Conservation (phyloP, 2,888 invertebrate species). For the Lasioglossum villosulum region DNA sequence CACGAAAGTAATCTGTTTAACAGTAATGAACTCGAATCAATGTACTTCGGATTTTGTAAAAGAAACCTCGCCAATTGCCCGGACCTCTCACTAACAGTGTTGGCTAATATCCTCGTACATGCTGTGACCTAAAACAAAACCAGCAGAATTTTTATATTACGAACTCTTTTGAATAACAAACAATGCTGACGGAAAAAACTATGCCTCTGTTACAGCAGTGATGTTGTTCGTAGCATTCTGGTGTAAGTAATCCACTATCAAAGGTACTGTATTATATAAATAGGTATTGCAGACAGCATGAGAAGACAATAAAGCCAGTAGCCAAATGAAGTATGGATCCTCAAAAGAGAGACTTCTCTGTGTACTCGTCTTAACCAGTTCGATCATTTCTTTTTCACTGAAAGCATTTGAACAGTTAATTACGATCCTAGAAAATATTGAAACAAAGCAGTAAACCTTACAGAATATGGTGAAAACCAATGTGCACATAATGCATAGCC, state of each 20-base stretch:
- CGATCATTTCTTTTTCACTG: constrained; percentile 74
- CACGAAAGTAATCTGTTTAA: constrained; percentile 73
- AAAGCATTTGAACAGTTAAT: constrained; percentile 43
- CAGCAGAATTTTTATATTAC: background rate
- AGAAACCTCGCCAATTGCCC: constrained; percentile 72
- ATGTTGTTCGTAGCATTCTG: constrained; percentile 48
- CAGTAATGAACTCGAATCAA: constrained; percentile 49
- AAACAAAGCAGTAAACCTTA: constrained; percentile 62
- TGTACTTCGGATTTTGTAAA: constrained; percentile 69
- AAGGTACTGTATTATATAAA: constrained; percentile 59
- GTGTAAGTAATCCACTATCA: constrained; percentile 66
- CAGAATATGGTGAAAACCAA: constrained; percentile 73
- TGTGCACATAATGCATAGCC: constrained; percentile 73
- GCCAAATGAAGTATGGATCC: constrained; percentile 75
- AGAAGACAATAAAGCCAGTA: constrained; percentile 79
- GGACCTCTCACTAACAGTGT: constrained; percentile 73
- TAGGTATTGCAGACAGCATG: constrained; percentile 59
- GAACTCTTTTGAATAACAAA: background rate
- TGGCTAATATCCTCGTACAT: constrained; percentile 78
- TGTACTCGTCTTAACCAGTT: constrained; percentile 67
- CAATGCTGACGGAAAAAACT: background rate
- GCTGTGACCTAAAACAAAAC: constrained; percentile 73
- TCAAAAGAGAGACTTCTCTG: constrained; percentile 56
- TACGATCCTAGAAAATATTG: background rate
- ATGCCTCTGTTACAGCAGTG: constrained; percentile 64